These are phyloP conservation scores for Nothoprocta perdicaria DNA, from an alignment of 2,113 vertebrate genomes.

Conservation along the genomic window DNA sequence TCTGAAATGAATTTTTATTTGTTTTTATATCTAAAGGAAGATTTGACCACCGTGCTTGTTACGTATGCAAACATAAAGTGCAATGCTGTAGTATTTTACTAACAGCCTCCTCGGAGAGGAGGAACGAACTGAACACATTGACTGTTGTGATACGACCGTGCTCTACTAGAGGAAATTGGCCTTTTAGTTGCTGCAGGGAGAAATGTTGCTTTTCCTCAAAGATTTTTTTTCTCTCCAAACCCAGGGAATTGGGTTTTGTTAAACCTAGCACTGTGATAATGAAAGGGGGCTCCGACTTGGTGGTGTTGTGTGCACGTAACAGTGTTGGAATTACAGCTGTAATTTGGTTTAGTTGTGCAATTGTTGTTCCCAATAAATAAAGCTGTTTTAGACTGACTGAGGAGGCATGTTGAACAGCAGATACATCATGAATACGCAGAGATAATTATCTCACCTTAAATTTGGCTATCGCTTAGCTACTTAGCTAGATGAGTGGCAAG, in stretches of 20 bases:
- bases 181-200: not conserved
- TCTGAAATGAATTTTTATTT: not conserved
- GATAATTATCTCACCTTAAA: slow-evolving; percentile 29
- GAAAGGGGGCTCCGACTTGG: not conserved
- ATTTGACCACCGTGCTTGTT: not conserved
- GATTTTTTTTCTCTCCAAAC: no score
- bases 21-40: not conserved
- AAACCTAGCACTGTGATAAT: not conserved
- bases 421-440: not conserved
- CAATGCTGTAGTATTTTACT: not conserved
- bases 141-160: not conserved
- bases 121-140: not conserved
- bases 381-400: slow-evolving; percentile 2
- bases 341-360: not conserved
- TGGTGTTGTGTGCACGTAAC: not conserved
- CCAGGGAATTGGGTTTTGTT: not conserved
- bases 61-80: not conserved
- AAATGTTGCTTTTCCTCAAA: not conserved
- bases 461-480: not conserved
- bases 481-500: not conserved
- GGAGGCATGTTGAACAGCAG: not conserved
- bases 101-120: not conserved
- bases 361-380: slow-evolving; percentile 14
- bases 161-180: not conserved
- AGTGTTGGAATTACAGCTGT: not conserved